Conservation (phyloP, 2,113 vertebrate genomes). For the Mustela lutreola region DNA sequence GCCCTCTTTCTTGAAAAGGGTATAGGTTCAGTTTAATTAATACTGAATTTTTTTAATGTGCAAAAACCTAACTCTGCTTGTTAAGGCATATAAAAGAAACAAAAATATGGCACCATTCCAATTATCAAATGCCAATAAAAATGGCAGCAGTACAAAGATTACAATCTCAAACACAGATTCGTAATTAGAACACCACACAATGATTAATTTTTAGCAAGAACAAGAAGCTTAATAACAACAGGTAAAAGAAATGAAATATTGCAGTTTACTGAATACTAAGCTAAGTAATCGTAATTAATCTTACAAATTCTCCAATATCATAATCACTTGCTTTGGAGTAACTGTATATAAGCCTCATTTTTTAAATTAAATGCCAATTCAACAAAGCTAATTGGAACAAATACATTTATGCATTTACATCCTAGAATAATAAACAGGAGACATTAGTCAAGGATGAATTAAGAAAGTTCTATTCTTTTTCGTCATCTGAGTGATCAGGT, state of each 20-base stretch:
- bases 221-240: slow-evolving; percentile 56
- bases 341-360: slow-evolving; percentile 58
- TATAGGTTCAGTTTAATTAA: slow-evolving; percentile 61
- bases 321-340: slow-evolving; percentile 61
- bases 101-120: neutral
- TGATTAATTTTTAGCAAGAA: slow-evolving; percentile 54
- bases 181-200: slow-evolving; percentile 55
- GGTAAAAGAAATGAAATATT: slow-evolving; percentile 52
- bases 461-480: slow-evolving; percentile 79
- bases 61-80: slow-evolving; percentile 65
- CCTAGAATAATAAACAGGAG: neutral
- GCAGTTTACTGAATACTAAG: slow-evolving; percentile 50
- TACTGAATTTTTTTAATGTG: slow-evolving; percentile 66
- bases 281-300: slow-evolving; percentile 46
- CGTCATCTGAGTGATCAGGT: slow-evolving; percentile 71
- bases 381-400: slow-evolving; percentile 59
- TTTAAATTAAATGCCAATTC: slow-evolving; percentile 68
- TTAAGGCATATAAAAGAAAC: slow-evolving; percentile 63
- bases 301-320: slow-evolving; percentile 53
- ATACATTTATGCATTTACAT: slow-evolving; percentile 68
- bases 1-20: slow-evolving; percentile 26
- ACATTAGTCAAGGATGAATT: slow-evolving; percentile 15
- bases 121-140: slow-evolving; percentile 63
- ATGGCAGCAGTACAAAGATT: slow-evolving; percentile 55
- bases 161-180: slow-evolving; percentile 60